Evolutionary conservation across 2,797 vertebrate species (phyloP).

Genomic region (Premnoplex brunnescens): DNA sequence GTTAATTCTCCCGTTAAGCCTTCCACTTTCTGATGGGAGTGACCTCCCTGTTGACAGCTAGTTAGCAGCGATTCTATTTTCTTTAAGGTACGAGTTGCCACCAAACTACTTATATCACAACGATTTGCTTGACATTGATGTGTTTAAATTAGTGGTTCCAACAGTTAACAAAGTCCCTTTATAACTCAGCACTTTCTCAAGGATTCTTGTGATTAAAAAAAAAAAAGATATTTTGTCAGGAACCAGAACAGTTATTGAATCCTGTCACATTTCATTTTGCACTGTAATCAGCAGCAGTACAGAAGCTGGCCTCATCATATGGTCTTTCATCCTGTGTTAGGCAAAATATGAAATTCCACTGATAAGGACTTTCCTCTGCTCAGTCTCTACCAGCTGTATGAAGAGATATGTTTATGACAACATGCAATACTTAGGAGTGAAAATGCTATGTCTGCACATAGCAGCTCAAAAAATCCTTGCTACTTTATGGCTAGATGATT

Average conservation of each 20-base stretch:
- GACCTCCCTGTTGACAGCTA: not conserved
- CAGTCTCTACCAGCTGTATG: not conserved
- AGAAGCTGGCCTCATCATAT: not conserved
- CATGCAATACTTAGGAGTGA: not conserved
- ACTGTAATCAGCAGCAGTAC: not conserved
- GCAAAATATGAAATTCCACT: not conserved
- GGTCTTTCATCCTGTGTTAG: not conserved
- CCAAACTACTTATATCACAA: not conserved
- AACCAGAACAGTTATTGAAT: not conserved
- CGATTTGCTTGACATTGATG: not conserved
- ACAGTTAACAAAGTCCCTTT: not conserved
- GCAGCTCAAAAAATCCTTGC: not conserved
- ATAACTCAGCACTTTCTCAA: not conserved
- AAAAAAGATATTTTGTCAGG: not conserved
- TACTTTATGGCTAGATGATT: not conserved
- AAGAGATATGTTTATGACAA: not conserved
- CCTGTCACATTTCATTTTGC: not conserved
- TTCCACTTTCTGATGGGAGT: not conserved
- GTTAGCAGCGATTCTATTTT: not conserved
- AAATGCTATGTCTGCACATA: not conserved
- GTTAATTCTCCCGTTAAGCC: not conserved
- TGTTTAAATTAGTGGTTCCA: not conserved
- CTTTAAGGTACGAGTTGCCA: not conserved
- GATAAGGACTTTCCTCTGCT: not conserved
- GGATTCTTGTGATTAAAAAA: not conserved